These are phyloP conservation scores for Halocynthia aurantium DNA, from an alignment of 23 tunicate species.

Conservation along the genomic window DNA sequence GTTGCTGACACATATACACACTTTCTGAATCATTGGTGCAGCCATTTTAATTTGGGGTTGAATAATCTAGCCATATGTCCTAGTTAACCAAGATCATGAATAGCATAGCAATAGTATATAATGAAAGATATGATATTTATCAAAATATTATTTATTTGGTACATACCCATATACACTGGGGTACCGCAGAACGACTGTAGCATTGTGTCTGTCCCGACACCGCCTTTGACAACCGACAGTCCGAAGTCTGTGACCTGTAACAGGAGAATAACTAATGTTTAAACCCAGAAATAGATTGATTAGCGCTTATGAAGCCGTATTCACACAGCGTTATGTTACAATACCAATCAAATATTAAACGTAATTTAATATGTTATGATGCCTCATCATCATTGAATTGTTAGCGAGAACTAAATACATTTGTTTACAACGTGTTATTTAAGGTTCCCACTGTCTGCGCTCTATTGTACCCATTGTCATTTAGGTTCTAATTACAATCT, in stretches of 20 bases:
- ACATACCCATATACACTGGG: constrained; percentile 93
- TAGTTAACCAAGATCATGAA: background rate
- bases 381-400: background rate
- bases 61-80: no score
- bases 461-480: no score
- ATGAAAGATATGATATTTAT: background rate
- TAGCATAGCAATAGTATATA: background rate
- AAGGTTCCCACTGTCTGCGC: no score
- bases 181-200: constrained; percentile 88
- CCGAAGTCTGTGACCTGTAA: constrained; percentile 89
- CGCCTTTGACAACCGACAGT: constrained; percentile 82
- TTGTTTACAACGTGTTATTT: no score
- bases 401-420: background rate
- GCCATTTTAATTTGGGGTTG: background rate
- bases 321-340: background rate
- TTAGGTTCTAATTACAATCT: no score
- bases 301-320: background rate
- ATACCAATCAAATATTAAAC: background rate
- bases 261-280: background rate
- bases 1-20: background rate
- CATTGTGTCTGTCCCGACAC: constrained; percentile 76
- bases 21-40: no score
- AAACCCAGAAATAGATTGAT: background rate
- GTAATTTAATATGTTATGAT: constrained; percentile 3
- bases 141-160: background rate